Evolutionary conservation across 2,113 vertebrate species (phyloP), one percentile per base, ranked within the genome.

Genomic region (Oncorhynchus gorbuscha): DNA sequence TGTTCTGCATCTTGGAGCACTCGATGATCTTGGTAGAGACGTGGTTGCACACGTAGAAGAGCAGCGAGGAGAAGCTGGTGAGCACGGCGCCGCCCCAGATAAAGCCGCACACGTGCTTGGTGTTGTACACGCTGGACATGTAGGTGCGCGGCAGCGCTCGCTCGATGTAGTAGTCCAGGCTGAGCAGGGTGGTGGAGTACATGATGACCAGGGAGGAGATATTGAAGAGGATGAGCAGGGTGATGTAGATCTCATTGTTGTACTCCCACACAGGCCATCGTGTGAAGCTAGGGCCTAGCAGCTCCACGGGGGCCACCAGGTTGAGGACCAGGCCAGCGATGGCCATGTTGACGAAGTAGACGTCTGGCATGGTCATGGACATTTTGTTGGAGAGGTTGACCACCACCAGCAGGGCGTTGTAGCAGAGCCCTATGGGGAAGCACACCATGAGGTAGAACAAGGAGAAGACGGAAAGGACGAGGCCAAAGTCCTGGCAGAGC

Each of bases 271-370:
- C 86, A 0, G 95, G 95, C 97, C 96, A 98, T 80, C 92, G 92
- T 0, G 95, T 95, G 35, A 95, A 95, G 72, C 90, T 88, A 0
- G 97, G 94, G 62, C 96, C 96, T 48, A 99, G 90, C 73, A 99
- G 94, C 88, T 96, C 94, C 59, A 94, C 86, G 0, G 96, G 96
- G 0, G 97, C 97, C 88, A 98, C 94, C 3, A 94, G 79, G 3
- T 96, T 96, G 79, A 98, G 95, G 82, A 99, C 94, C 5, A 99
- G 93, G 9, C 97, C 97, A 0, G 97, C 97, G 0, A 97, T 94
- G 3, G 97, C 97, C 55, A 99, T 97, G 92, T 99, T 99, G 82
- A 99, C 96, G 0, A 99, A 99, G 84, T 99, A 99, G 73, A 99
- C 97, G 0, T 99, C 98, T 0, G 97, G 98, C 97, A 99, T 99